A percentile compares a stretch with the other conserved stretches of the same genome.
Evolutionary conservation across 2,797 vertebrate species (phyloP).

Genomic region (Nothura maculosa): DNA sequence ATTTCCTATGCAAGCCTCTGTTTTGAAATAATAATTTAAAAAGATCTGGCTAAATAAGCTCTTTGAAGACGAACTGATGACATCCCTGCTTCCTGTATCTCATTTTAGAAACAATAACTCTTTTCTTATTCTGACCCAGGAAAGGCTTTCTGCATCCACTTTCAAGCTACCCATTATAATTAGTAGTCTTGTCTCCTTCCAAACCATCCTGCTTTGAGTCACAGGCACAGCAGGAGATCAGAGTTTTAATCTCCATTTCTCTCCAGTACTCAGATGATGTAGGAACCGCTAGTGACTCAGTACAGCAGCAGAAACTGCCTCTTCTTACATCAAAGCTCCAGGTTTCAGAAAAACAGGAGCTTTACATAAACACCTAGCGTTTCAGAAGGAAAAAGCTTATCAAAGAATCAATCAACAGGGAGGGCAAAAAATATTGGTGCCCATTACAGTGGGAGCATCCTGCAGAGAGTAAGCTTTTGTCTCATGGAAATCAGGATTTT

Average conservation of each 20-base stretch:
- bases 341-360: neutral
- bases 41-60: neutral
- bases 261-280: neutral
- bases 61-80: neutral
- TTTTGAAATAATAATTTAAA: neutral
- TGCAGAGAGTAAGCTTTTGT: neutral
- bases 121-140: neutral
- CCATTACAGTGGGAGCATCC: neutral
- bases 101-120: neutral
- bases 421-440: neutral
- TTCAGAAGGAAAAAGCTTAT: constrained; percentile 9
- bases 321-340: neutral
- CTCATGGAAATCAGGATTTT: neutral
- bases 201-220: neutral
- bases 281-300: neutral
- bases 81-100: neutral
- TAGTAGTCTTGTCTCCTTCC: neutral
- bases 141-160: neutral
- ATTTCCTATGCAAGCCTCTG: neutral
- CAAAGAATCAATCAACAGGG: neutral
- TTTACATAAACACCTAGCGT: neutral
- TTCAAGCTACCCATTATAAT: neutral
- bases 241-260: neutral
- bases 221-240: neutral
- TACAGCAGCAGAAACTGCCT: neutral